A percentile compares a stretch with the other conserved stretches of the same genome.
Evolutionary conservation across 2,113 vertebrate species (phyloP).

Genomic region (Megaceryle torquata): DNA sequence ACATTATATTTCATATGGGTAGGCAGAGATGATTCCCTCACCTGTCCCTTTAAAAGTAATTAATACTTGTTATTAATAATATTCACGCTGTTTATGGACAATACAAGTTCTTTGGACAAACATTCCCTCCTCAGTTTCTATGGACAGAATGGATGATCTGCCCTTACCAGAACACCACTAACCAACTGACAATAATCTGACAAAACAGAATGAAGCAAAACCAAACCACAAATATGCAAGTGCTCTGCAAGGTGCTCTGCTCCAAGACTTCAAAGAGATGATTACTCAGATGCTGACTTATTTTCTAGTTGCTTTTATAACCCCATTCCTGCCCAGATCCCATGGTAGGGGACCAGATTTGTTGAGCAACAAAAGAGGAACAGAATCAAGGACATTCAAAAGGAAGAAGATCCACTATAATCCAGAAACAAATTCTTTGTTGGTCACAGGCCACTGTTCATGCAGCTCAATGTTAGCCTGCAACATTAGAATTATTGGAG

Average conservation of each 20-base stretch:
- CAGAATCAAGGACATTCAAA: background rate
- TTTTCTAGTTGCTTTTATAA: background rate
- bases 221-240: background rate
- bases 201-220: background rate
- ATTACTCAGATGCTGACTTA: background rate
- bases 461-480: background rate
- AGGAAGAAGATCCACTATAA: background rate
- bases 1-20: background rate
- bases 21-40: background rate
- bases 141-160: background rate
- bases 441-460: background rate
- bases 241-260: background rate
- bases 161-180: background rate
- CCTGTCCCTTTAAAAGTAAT: background rate
- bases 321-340: background rate
- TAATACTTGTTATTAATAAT: background rate
- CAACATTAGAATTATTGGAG: background rate
- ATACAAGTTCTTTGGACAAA: background rate
- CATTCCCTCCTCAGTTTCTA: background rate
- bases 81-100: background rate
- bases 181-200: background rate
- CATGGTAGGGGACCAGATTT: background rate
- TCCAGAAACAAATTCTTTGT: background rate
- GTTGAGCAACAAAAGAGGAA: background rate
- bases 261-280: background rate